Base-by-base conservation (phyloP, 1,140 invertebrate genomes). In the Pseudoatta argentina region DNA sequence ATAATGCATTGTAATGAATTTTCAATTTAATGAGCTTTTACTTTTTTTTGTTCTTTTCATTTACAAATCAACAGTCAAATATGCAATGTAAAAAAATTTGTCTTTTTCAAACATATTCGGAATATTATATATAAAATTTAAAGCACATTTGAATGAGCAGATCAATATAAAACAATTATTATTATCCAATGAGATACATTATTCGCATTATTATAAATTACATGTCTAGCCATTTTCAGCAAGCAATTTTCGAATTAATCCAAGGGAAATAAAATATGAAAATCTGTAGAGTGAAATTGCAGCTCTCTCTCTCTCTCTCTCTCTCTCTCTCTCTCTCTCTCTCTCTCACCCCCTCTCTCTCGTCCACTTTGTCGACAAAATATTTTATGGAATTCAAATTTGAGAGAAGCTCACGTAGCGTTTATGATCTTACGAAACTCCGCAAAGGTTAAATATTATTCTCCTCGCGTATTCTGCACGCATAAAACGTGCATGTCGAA, bases 391-490 rank as follows among this genome's bases (percentile, higher is more conserved):
- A 63, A 75, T 83, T 75, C 69, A 44, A 83, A 75, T 71, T 57
- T 83, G 69, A 83, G 44, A 83, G 27, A 4, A 30, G 14, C 57
- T 75, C 55, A 75, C 79, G 55, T 75, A 83, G 27, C 79, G 30
- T 75, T 73, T 75, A 73, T 55, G 18, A 83, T 83, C 69, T 83
- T 75, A 61, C 69, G 79, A 83, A 55, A 57, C 64, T 81, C 51
- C 66, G 12, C n/a, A 34, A 73, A 83, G 69, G 69, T 83, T 75
- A 48, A 83, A 83, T 61, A 75, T 83, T 83, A 83, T 83, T 83
- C 79, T 83, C 69, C 34, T 61, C 57, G 69, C 55, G 24, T 82
- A 82, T 73, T 82, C 39, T 66, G 24, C 12, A 21, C 57, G 27
- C 39, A 83, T 63, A 61, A 83, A 83, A n/a, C 39, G 44, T 8